Base-by-base conservation (phyloP, 2,888 invertebrate genomes). In the Cryptocephalus moraei region DNA sequence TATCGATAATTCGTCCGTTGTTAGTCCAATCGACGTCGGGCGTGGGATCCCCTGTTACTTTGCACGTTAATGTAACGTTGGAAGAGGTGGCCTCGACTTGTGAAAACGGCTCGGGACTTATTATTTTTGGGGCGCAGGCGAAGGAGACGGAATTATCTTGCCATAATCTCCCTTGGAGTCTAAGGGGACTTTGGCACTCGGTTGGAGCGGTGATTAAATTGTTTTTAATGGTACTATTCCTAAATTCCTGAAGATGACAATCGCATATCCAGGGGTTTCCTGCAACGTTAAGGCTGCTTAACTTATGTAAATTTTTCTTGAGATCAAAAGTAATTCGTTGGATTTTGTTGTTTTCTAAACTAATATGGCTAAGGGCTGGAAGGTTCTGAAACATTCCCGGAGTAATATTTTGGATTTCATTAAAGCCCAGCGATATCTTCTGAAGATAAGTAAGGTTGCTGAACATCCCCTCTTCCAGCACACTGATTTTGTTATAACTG, bases 181-280 rank as follows among this genome's bases (percentile, higher is more conserved):
- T 76, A 0, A 75, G 64, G 0, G 92, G 93, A 55, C 82, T 81
- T 6, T 75, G 72, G 63, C 90, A 89, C 33, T 80, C 76, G 33
- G 89, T 87, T 1, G 85, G 82, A 13, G 80, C 76, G 0, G 86
- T 84, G 59, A 88, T 84, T 12, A 91, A 72, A 45, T 86, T 86
- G 51, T 78, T 78, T 49, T 79, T 76, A 9, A 85, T 78, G 10
- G 82, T 80, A 79, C 84, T 89, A 61, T 87, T 82, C 41, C 89
- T 79, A 55, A 92, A 86, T 12, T 79, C 77, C 61, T 86, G 82
- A 45, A 93, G 72, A 52, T 83, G 80, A 62, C 93, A 93, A 63
- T 92, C 89, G 64, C 93, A 93, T 50, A 84, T 78, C 92, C 92
- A 93, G 0, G 86, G 86, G 65, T 93, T 93, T 51, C 83, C 42